Evolutionary conservation across 1,140 invertebrate species (phyloP).

Genomic region (Nasonia longicornis): DNA sequence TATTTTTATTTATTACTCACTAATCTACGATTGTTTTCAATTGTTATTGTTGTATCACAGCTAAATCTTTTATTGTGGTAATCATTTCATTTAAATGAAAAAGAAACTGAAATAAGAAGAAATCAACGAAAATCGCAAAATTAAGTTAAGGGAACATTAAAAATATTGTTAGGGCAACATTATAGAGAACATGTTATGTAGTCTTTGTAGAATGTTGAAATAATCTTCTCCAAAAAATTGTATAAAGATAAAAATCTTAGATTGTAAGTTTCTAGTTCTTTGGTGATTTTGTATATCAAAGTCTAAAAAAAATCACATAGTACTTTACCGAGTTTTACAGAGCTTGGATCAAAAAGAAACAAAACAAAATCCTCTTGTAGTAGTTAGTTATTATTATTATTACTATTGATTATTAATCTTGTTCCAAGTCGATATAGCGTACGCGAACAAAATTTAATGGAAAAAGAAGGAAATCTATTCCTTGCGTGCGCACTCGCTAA

Average conservation of each 20-base stretch:
- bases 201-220: constrained; percentile 1
- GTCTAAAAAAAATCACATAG: constrained; percentile 5
- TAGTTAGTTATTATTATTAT: constrained; percentile 19
- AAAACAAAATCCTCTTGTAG: constrained; percentile 18
- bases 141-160: constrained; percentile 1
- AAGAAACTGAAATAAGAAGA: background rate
- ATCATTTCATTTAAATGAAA: background rate
- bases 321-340: background rate
- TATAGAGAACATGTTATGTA: constrained; percentile 19
- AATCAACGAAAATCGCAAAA: constrained; percentile 15
- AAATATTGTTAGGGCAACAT: background rate
- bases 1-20: background rate
- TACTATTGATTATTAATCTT: constrained; percentile 23
- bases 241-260: constrained; percentile 23
- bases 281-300: constrained; percentile 14
- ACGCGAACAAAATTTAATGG: background rate
- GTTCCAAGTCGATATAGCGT: constrained; percentile 11
- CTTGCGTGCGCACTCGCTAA: background rate
- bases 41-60: background rate
- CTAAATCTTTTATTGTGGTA: background rate
- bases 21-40: background rate
- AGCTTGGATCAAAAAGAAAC: background rate
- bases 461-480: constrained; percentile 18
- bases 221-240: background rate
- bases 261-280: constrained; percentile 31